Evolutionary conservation across 2,113 vertebrate species (phyloP).

Genomic region (Glareola pratincola): DNA sequence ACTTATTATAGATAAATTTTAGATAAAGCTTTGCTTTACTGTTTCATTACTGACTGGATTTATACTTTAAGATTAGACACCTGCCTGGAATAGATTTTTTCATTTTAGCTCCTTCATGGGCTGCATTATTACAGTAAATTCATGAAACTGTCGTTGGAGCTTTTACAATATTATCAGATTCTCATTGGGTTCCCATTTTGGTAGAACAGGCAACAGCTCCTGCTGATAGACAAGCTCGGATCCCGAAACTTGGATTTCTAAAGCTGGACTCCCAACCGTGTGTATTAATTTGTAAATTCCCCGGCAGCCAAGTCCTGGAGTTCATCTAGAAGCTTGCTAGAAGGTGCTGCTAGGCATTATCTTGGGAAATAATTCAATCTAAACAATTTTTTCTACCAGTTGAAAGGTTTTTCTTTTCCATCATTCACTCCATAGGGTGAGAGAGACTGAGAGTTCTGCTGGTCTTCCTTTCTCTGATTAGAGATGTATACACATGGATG

Average conservation of each 20-base stretch:
- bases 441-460: not conserved
- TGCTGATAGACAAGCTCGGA: not conserved
- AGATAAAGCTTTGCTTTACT: not conserved
- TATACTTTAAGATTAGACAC: not conserved
- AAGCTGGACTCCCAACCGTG: fast-evolving
- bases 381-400: not conserved
- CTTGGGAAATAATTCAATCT: not conserved
- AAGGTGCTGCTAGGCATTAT: not conserved
- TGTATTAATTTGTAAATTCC: not conserved
- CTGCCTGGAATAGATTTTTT: not conserved
- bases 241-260: not conserved
- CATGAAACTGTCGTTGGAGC: not conserved
- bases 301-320: not conserved
- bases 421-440: not conserved
- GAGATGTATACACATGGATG: not conserved
- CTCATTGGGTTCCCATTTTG: not conserved
- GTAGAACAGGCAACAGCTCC: not conserved
- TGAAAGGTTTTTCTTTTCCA: not conserved
- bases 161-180: not conserved
- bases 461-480: not conserved
- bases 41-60: not conserved
- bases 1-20: not conserved
- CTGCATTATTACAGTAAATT: not conserved
- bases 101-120: not conserved
- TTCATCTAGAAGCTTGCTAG: not conserved